Evolutionary conservation across 1,140 invertebrate species (phyloP).

Genomic region (Bombyx mori): ASM3026992v2 NC_085113.1:7512501-7513000

Average conservation of each 20-base stretch:
- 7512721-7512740: no score
- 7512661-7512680: no score
- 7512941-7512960: slow-evolving; percentile 74
- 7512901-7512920: slow-evolving; percentile 84
- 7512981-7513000: slow-evolving; percentile 81
- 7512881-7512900: slow-evolving; percentile 85
- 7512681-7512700: no score
- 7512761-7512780: no score
- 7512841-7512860: slow-evolving; percentile 80
- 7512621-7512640: no score
- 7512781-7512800: no score
- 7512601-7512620: no score
- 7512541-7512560: slow-evolving; percentile 87
- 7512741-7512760: no score
- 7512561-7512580: slow-evolving; percentile 71
- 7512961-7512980: slow-evolving; percentile 85
- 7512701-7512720: no score
- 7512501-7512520: slow-evolving; percentile 87
- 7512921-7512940: slow-evolving; percentile 81
- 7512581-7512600: background rate
- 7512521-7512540: slow-evolving; percentile 85
- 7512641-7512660: no score
- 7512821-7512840: background rate
- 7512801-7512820: no score
- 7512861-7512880: slow-evolving; percentile 83